Percentiles rank a stretch among this genome's conserved stretches.
Evolutionary conservation across 2,888 invertebrate genomes (phyloP).

Genomic region (Phytoseiulus persimilis): DNA sequence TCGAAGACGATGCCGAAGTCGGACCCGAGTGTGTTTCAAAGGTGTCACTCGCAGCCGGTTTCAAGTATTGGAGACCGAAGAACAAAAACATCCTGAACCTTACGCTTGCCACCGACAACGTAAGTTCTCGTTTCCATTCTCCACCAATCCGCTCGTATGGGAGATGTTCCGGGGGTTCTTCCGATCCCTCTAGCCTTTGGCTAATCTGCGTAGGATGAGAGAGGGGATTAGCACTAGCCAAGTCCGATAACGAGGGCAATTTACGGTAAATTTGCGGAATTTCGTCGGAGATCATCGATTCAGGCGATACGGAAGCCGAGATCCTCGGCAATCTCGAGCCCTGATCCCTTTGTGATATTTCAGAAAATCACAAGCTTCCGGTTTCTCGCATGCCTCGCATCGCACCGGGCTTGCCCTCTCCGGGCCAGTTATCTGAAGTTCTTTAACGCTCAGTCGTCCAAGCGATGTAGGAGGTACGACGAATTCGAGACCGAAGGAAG

Average conservation of each 20-base stretch:
- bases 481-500: neutral
- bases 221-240: neutral
- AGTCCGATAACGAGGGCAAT: neutral
- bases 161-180: neutral
- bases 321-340: too few relatives aligned
- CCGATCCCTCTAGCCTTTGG: neutral
- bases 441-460: too few relatives aligned
- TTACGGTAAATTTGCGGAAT: neutral
- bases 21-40: constrained; percentile 28
- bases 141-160: neutral
- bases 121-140: neutral
- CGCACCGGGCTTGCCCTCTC: too few relatives aligned
- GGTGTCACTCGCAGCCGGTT: constrained; percentile 12
- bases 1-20: constrained; percentile 19
- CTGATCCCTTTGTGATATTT: too few relatives aligned
- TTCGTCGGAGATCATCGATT: neutral
- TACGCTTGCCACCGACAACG: constrained; percentile 27
- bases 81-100: constrained; percentile 26
- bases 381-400: too few relatives aligned
- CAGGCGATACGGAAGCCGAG: neutral
- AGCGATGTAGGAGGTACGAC: neutral
- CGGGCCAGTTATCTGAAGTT: too few relatives aligned
- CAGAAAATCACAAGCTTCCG: too few relatives aligned
- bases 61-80: constrained; percentile 31
- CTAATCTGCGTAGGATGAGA: neutral